Evolutionary conservation across 2,888 invertebrate species (phyloP).

Genomic region (Anorthoa munda): DNA sequence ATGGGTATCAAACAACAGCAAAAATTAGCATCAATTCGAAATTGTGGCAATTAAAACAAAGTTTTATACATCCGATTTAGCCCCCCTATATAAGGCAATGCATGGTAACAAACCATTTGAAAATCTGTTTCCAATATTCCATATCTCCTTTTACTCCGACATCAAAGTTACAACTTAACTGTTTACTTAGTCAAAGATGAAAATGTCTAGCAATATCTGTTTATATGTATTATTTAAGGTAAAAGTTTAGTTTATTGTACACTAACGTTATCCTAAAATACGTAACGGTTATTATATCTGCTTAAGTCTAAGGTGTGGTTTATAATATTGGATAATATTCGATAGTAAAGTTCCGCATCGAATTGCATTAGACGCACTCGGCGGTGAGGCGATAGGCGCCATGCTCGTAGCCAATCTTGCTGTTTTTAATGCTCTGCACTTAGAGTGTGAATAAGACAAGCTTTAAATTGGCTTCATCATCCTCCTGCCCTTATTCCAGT

Average conservation of each 20-base stretch:
- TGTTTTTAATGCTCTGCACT: slow-evolving; percentile 60
- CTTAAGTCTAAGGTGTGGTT: slow-evolving; percentile 72
- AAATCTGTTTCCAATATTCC: neutral
- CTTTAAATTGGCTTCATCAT: neutral
- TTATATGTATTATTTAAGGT: slow-evolving; percentile 44
- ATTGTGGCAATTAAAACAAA: too few species aligned
- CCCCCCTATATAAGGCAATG: too few species aligned
- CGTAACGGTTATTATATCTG: slow-evolving; percentile 63
- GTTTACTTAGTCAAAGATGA: slow-evolving; percentile 21
- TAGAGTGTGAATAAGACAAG: slow-evolving; percentile 41
- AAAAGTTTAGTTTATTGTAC: slow-evolving; percentile 60
- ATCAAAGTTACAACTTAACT: neutral
- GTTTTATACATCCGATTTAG: too few species aligned
- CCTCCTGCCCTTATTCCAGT: too few species aligned
- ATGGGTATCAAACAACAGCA: too few species aligned
- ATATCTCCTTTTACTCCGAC: neutral
- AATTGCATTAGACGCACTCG: slow-evolving; percentile 80
- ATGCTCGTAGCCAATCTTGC: slow-evolving; percentile 62
- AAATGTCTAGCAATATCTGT: slow-evolving; percentile 45
- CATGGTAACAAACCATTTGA: neutral
- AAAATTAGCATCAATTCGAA: too few species aligned
- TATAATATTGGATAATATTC: slow-evolving; percentile 79
- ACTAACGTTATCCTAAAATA: slow-evolving; percentile 64
- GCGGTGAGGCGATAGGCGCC: slow-evolving; percentile 71
- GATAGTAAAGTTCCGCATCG: slow-evolving; percentile 81